These are phyloP conservation scores for Dolichomitus sp. DNA, from an alignment of 2,888 invertebrate species.

Conservation along the genomic window DNA sequence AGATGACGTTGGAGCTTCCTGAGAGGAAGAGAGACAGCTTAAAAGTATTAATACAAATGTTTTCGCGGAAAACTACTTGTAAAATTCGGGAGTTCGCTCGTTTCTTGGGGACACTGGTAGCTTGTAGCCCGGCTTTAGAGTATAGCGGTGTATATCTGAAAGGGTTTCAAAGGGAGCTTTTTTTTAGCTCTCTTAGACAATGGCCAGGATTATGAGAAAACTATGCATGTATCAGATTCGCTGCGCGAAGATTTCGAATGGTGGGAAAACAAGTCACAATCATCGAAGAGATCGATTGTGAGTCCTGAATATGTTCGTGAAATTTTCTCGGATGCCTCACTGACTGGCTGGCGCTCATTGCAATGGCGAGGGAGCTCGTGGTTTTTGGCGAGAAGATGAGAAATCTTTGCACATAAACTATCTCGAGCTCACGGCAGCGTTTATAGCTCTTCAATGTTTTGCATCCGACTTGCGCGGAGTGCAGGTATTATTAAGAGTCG, in stretches of 20 bases:
- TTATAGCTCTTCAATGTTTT: constrained; percentile 62
- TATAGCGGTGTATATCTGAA: constrained; percentile 48
- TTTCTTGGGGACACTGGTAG: constrained; percentile 44
- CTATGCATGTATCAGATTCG: constrained; percentile 37
- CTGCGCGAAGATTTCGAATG: constrained; percentile 50
- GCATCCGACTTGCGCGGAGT: constrained; percentile 29
- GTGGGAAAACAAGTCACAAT: constrained; percentile 43
- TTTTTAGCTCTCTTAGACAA: constrained; percentile 35
- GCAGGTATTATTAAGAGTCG: constrained; percentile 56
- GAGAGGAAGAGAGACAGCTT: too few species aligned
- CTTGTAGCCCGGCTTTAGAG: constrained; percentile 54
- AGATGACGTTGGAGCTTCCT: too few species aligned
- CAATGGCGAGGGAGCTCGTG: constrained; percentile 43
- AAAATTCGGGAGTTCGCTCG: constrained; percentile 60
- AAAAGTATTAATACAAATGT: constrained; percentile 22
- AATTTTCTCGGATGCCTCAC: constrained; percentile 13
- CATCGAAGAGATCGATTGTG: constrained; percentile 37
- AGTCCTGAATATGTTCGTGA: constrained; percentile 8
- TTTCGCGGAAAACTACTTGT: constrained; percentile 60
- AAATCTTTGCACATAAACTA: constrained; percentile 64
- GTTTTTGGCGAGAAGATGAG: constrained; percentile 59
- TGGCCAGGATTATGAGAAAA: constrained; percentile 43
- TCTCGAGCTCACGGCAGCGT: constrained; percentile 64
- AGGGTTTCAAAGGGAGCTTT: constrained; percentile 46
- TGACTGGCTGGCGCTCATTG: constrained; percentile 61